These are phyloP conservation scores for Gymnocypris eckloni DNA, from an alignment of 2,797 vertebrate species.

Conservation along the genomic window DNA sequence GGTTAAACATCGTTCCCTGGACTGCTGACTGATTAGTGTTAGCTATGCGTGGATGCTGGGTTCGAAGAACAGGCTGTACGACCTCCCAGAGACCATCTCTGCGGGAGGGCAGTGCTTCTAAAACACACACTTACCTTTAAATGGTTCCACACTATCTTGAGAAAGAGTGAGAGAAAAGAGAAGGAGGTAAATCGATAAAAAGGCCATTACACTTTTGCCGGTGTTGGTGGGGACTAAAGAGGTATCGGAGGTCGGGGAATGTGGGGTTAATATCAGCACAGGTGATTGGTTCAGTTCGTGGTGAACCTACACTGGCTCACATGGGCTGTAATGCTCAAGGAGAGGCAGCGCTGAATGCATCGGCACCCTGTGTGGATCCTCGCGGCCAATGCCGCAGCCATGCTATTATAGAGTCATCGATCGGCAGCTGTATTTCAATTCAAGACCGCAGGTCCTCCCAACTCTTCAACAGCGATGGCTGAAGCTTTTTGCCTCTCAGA, in stretches of 20 bases:
- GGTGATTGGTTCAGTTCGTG: constrained; percentile 37
- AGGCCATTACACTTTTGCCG: constrained; percentile 42
- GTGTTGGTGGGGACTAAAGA: constrained; percentile 1
- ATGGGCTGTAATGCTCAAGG: constrained; percentile 36
- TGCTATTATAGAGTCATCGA: constrained; percentile 58
- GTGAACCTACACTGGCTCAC: not conserved
- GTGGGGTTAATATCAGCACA: constrained; percentile 39
- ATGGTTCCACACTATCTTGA: constrained; percentile 25
- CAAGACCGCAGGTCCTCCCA: constrained; percentile 9
- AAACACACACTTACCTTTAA: constrained; percentile 33
- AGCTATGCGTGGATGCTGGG: constrained; percentile 21
- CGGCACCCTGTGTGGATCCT: constrained; percentile 23
- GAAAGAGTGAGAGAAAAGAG: constrained; percentile 20
- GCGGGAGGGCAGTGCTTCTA: constrained; percentile 27
- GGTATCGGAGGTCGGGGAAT: not conserved
- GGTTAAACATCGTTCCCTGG: constrained; percentile 61
- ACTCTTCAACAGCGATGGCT: constrained; percentile 26
- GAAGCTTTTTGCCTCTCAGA: constrained; percentile 14
- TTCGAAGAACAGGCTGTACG: constrained; percentile 23
- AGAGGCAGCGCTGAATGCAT: constrained; percentile 40
- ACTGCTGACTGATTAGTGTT: constrained; percentile 57
- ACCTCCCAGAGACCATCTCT: not conserved
- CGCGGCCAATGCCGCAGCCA: not conserved
- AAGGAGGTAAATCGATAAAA: constrained; percentile 55
- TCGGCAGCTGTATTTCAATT: constrained; percentile 52